A percentile compares a stretch with the other conserved stretches of the same genome.
phyloP scores from a whole-genome alignment of 2,888 invertebrate genomes.

The Drosophila fulvimacula region DNA sequence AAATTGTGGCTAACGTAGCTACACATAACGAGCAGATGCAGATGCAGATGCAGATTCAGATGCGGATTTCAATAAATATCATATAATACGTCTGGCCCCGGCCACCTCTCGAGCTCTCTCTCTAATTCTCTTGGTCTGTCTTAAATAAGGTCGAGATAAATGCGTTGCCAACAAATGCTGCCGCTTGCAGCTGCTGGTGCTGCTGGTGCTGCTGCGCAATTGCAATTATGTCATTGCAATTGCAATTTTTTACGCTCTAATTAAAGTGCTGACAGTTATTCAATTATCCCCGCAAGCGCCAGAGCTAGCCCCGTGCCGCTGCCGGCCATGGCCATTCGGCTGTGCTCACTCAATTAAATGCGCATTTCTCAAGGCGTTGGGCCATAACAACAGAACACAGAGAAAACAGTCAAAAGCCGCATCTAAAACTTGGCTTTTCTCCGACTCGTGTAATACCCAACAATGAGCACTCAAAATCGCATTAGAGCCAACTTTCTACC shows the following conservation, averaged over 20 bases:
- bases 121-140: constrained; percentile 12
- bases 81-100: constrained; percentile 15
- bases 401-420: constrained; percentile 25
- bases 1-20: constrained; percentile 47
- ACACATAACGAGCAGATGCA: constrained; percentile 31
- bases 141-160: constrained; percentile 53
- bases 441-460: constrained; percentile 48
- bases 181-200: constrained; percentile 39
- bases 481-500: constrained; percentile 64
- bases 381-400: constrained; percentile 29
- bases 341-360: constrained; percentile 67
- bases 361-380: constrained; percentile 60
- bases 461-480: constrained; percentile 79
- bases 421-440: constrained; percentile 18
- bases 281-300: constrained; percentile 62
- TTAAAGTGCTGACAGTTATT: constrained; percentile 77
- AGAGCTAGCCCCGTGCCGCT: not conserved
- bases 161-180: constrained; percentile 57
- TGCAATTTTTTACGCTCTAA: constrained; percentile 74
- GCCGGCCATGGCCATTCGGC: not conserved
- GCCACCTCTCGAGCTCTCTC: not conserved
- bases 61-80: constrained; percentile 69
- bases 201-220: constrained; percentile 28
- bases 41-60: constrained; percentile 29
- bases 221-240: constrained; percentile 45